Evolutionary conservation across 2,888 invertebrate species (phyloP), one percentile per base, ranked within the genome.

Genomic region (Acanthoscelides obtectus): DNA sequence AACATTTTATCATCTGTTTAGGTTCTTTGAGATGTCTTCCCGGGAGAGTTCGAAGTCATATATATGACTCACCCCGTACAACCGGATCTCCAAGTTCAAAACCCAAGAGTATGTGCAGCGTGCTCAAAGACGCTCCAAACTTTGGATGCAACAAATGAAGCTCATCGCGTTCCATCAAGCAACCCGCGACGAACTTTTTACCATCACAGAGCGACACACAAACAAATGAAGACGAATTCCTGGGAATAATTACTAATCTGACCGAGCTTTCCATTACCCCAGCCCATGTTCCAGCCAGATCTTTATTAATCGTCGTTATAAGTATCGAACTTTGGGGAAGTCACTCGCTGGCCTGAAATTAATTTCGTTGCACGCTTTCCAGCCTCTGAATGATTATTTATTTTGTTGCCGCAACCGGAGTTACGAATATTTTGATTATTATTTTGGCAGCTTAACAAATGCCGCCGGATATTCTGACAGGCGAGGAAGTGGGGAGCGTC

Each of bases 211-310:
- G 45, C 45, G 45, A 45, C 45, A 45, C 12, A 45, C 45, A 45
- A 45, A 85, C 83, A 85, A 85, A 86, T 85, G 84, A 84, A 85
- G 85, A 86, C 84, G 82, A 81, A 86, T 86, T 80, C 81, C 76
- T 81, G 80, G 83, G 80, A 85, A 86, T 86, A 85, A 86, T 86
- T 85, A 85, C 86, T 84, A 84, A 86, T 86, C 84, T 85, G 85
- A 85, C 86, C 86, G 84, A 84, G 83, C 85, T 82, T 84, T 83
- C 82, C 82, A 82, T 84, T 83, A 45, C 79, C 75, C 79, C 79
- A 80, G 79, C 77, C 76, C 8, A 8, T 8, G 3, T 8, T 5
- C 25, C 8, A 17, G 45, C 67, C 79, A 79, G 78, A 78, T 78
- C 78, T 78, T 81, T 81, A 81, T 81, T 81, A 81, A 81, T 81